Evolutionary conservation across 2,888 invertebrate species (phyloP).

Genomic region (Galeopsomyia nigrocyanea): DNA sequence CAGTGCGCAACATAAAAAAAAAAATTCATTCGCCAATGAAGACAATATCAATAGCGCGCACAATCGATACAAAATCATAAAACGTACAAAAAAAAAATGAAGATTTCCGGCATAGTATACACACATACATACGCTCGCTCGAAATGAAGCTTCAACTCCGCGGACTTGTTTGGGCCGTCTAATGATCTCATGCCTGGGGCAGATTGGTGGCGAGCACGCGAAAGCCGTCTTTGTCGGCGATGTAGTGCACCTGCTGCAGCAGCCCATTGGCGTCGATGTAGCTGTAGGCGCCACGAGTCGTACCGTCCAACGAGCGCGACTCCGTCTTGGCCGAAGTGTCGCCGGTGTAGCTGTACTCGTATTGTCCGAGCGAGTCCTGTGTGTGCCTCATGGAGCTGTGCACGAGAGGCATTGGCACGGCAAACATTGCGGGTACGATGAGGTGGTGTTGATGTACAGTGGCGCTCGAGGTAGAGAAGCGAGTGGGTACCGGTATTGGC

Average conservation of each 20-base stretch:
- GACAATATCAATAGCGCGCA: too few relatives aligned
- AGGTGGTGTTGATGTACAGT: too few relatives aligned
- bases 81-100: too few relatives aligned
- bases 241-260: slow-evolving; percentile 76
- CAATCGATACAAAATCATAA: too few relatives aligned
- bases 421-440: slow-evolving; percentile 33
- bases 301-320: slow-evolving; percentile 73
- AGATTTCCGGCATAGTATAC: too few relatives aligned
- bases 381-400: slow-evolving; percentile 69
- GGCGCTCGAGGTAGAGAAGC: too few relatives aligned
- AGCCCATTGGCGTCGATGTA: slow-evolving; percentile 79
- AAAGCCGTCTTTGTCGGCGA: slow-evolving; percentile 77
- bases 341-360: slow-evolving; percentile 75
- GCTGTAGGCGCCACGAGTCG: slow-evolving; percentile 77
- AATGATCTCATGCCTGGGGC: slow-evolving; percentile 67
- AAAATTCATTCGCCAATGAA: too few relatives aligned
- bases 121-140: too few relatives aligned
- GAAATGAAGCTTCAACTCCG: too few relatives aligned
- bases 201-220: slow-evolving; percentile 77
- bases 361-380: slow-evolving; percentile 73
- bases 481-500: slow-evolving; percentile 52
- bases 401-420: slow-evolving; percentile 35
- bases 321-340: slow-evolving; percentile 77
- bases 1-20: too few relatives aligned
- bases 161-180: too few relatives aligned